Conservation (phyloP, 2,888 invertebrate species). For the Gerosis bhagava region DNA sequence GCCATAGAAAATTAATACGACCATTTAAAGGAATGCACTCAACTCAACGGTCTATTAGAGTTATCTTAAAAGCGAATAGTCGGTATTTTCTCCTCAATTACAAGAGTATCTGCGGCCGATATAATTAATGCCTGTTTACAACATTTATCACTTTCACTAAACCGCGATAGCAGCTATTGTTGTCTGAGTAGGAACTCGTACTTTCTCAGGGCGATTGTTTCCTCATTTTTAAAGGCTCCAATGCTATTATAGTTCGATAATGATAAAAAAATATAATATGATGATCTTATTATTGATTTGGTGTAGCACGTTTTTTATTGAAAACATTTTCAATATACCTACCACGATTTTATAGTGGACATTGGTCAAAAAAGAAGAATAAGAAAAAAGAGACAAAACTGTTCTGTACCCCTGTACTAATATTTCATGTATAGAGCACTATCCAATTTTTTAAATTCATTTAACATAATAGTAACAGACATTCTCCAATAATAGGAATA, state of each 20-base stretch:
- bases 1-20: constrained; percentile 9
- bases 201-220: constrained; percentile 24
- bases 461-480: too few species aligned
- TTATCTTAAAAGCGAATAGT: constrained; percentile 21
- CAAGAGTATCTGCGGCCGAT: constrained; percentile 21
- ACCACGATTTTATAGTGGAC: too few species aligned
- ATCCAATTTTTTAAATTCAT: too few species aligned
- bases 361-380: too few species aligned
- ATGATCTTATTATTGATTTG: too few species aligned
- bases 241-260: not conserved
- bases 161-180: constrained; percentile 23
- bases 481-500: too few species aligned
- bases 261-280: too few species aligned
- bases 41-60: constrained; percentile 21
- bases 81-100: constrained; percentile 23
- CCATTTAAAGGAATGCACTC: constrained; percentile 19
- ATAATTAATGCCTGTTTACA: constrained; percentile 26
- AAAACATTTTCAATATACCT: too few species aligned
- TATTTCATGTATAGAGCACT: too few species aligned
- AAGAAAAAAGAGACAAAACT: too few species aligned
- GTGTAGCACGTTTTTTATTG: too few species aligned
- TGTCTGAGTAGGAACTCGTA: constrained; percentile 20
- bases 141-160: constrained; percentile 27
- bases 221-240: constrained; percentile 11
- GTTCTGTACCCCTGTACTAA: too few species aligned